These are phyloP conservation scores for Harpegnathos saltator DNA, from an alignment of 1,140 invertebrate genomes.

Conservation along the genomic window DNA sequence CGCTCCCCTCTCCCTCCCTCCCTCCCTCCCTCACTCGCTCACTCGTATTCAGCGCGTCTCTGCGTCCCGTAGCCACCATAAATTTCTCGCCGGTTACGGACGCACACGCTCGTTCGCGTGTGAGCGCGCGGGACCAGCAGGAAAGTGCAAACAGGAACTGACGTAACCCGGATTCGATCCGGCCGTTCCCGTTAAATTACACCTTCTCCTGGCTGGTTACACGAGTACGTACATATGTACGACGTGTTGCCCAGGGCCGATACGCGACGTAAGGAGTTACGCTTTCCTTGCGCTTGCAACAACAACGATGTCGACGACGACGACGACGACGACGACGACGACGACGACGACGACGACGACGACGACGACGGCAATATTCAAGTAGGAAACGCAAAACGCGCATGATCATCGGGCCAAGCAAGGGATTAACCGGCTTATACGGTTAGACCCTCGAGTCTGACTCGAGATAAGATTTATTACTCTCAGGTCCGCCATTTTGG, in stretches of 20 bases:
- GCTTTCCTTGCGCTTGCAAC: no score
- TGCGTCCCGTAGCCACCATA: slow-evolving; percentile 32
- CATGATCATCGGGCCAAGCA: no score
- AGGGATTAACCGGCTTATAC: no score
- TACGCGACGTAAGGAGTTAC: slow-evolving; percentile 15
- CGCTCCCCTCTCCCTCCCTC: no score
- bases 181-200: slow-evolving; percentile 75
- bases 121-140: slow-evolving; percentile 34
- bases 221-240: slow-evolving; percentile 59
- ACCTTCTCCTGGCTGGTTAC: slow-evolving; percentile 67
- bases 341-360: no score
- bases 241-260: slow-evolving; percentile 32
- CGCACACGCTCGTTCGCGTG: slow-evolving; percentile 28
- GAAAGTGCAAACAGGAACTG: slow-evolving; percentile 73
- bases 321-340: no score
- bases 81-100: slow-evolving; percentile 52
- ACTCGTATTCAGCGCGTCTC: no score
- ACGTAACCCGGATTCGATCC: slow-evolving; percentile 72
- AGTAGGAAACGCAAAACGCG: neutral
- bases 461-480: no score
- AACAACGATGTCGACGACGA: no score
- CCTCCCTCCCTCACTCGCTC: no score
- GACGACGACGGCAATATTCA: neutral
- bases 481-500: no score
- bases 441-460: no score